These are phyloP conservation scores for Phyllostomus discolor DNA, from an alignment of 2,113 vertebrate genomes.

Conservation along the genomic window DNA sequence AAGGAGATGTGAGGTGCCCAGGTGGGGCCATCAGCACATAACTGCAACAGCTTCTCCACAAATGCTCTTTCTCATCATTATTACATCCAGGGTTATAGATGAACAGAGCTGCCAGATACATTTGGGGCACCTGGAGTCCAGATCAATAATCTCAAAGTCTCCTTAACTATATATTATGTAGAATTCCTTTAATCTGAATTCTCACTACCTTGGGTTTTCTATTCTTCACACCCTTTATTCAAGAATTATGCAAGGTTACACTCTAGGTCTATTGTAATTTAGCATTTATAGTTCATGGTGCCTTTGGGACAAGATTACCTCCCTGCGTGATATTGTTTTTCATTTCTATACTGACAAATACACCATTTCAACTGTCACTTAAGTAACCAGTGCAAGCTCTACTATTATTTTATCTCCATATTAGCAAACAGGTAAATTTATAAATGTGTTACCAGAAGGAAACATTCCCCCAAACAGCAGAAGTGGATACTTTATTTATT, in stretches of 20 bases:
- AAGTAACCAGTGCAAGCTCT: constrained; percentile 54
- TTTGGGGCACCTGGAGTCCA: neutral
- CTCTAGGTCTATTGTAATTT: constrained; percentile 59
- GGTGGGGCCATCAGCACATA: no score
- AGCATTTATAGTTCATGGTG: constrained; percentile 45
- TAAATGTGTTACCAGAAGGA: constrained; percentile 66
- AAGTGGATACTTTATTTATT: constrained; percentile 71
- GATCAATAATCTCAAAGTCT: neutral
- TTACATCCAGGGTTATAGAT: neutral
- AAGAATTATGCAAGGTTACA: constrained; percentile 46
- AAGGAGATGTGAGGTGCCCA: neutral
- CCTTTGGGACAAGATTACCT: constrained; percentile 59
- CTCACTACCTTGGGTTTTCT: constrained; percentile 1
- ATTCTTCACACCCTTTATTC: neutral
- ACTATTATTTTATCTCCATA: constrained; percentile 50
- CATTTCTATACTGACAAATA: constrained; percentile 63
- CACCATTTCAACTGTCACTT: constrained; percentile 53
- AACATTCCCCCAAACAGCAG: constrained; percentile 48
- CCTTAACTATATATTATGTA: neutral
- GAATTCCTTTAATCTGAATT: neutral
- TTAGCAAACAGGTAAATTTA: constrained; percentile 69
- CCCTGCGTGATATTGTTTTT: constrained; percentile 41
- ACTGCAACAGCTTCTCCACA: neutral
- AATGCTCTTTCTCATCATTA: neutral
- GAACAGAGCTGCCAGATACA: neutral